These are phyloP conservation scores for Sakesphorus luctuosus DNA, from an alignment of 2,113 vertebrate genomes.

Conservation along the genomic window DNA sequence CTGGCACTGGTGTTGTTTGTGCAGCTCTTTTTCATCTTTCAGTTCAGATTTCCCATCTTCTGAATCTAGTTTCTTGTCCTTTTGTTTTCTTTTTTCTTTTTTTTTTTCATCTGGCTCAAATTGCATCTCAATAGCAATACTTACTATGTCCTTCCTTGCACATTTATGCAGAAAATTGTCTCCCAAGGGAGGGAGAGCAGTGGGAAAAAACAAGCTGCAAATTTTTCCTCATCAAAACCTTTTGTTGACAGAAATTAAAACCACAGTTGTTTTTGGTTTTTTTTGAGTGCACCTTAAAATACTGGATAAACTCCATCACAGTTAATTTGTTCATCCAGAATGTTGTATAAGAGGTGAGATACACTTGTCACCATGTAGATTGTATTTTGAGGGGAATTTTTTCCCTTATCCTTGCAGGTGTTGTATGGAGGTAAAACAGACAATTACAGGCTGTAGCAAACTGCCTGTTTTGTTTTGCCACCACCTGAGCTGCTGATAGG, in stretches of 20 bases:
- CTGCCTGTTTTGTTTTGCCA: background rate
- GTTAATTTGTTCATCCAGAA: background rate
- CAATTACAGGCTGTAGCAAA: background rate
- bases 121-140: background rate
- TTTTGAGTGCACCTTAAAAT: background rate
- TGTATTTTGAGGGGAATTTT: rapidly evolving
- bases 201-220: background rate
- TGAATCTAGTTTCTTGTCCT: conserved; percentile 14
- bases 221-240: background rate
- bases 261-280: background rate
- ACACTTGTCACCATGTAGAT: background rate
- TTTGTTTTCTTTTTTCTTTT: too few relatives aligned
- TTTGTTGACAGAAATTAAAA: background rate
- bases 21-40: background rate
- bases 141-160: background rate
- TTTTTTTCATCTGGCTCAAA: background rate
- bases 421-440: background rate
- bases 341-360: background rate
- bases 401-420: background rate
- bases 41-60: conserved; percentile 22
- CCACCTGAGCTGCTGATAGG: background rate
- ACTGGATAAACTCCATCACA: background rate
- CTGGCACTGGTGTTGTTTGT: background rate
- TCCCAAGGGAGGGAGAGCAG: background rate
- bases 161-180: background rate